Base-by-base conservation (phyloP, 2,797 vertebrate genomes). In the Atherinosoma microstoma region DNA sequence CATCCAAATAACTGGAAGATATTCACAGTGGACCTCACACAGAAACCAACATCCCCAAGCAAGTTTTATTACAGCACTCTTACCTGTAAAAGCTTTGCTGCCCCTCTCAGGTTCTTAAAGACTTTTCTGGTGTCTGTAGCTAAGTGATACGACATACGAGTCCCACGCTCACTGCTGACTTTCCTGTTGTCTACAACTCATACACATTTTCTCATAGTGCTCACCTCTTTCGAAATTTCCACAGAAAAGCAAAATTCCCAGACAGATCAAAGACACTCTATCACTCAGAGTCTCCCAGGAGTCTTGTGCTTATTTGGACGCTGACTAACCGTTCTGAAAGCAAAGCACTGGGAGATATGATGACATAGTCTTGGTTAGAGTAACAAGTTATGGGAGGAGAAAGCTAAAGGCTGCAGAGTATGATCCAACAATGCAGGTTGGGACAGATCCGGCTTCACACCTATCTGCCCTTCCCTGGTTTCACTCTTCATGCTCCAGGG, bases 381-480 rank as follows among this genome's bases (percentile, higher is more conserved):
- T 93, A 94, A 94, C 89, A 85, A 87, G 49, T 75, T 81, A 78
- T 92, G 92, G 92, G 89, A 90, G 89, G 90, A 92, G 89, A 91
- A 92, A 90, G 89, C 76, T 78, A 79, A 89, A 75, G 67, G 60
- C 83, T 81, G 76, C 29, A 58, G 73, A 91, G 76, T 84, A 59
- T 87, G 90, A 94, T 93, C 86, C 88, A 89, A 84, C 78, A 88
- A 20, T 91, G 90, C 95, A 95, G 87, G 95, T 95, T 89, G 77
- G 87, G 91, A 91, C 95, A 96, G 86, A 95, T 94, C 92, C 73
- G 65, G 57, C 89, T 73, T 89, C 89, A 92, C 91, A 93, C 89
- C 91, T 91, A 80, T 86, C 64, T 89, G 86, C 91, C 88, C 91
- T 93, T 89, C 84, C 85, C 85, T 79, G 67, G 72, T 87, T 91